These are phyloP conservation scores for Nomada goodeniana DNA, from an alignment of 2,888 invertebrate genomes.

Conservation along the genomic window DNA sequence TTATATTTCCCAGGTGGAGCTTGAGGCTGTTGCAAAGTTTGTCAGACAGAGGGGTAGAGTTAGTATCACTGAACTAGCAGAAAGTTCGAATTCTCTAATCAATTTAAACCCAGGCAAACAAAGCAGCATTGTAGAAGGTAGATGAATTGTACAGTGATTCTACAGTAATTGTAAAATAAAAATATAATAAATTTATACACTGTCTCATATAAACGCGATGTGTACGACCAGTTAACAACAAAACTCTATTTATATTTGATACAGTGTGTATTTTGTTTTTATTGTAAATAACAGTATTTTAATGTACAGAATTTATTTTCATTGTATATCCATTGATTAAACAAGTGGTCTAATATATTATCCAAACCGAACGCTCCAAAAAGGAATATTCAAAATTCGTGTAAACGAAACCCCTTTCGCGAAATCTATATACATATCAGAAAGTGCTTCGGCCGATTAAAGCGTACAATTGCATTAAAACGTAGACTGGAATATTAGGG, in stretches of 20 bases:
- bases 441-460: background rate
- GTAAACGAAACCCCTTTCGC: background rate
- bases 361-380: background rate
- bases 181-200: conserved; percentile 39
- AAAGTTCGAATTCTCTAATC: conserved; percentile 96
- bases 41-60: conserved; percentile 97
- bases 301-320: conserved; percentile 16
- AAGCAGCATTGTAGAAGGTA: conserved; percentile 29
- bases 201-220: conserved; percentile 11
- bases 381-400: background rate
- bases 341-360: background rate
- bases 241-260: conserved; percentile 17
- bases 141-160: background rate
- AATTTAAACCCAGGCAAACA: conserved; percentile 88
- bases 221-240: background rate
- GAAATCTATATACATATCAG: background rate
- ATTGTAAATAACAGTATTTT: conserved; percentile 26
- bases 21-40: conserved; percentile 97
- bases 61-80: conserved; percentile 96
- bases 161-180: conserved; percentile 21
- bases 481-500: background rate
- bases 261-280: conserved; percentile 33
- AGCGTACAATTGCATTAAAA: background rate
- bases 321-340: background rate
- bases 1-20: conserved; percentile 96